Evolutionary conservation across 2,113 vertebrate species (phyloP).

Genomic region (Nanger granti): DNA sequence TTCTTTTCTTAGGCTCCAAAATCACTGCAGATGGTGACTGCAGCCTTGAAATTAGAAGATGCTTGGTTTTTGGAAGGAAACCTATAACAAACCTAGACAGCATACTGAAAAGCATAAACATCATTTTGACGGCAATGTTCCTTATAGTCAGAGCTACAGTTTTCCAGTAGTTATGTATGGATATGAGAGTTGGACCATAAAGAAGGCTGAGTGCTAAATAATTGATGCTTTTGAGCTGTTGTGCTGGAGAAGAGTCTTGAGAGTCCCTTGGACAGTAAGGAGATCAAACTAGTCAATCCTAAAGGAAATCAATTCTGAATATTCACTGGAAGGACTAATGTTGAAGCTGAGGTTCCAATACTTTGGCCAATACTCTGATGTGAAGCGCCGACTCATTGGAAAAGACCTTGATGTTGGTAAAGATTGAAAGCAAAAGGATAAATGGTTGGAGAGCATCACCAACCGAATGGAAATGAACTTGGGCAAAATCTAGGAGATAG

Average conservation of each 20-base stretch:
- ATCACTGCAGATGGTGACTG: not conserved
- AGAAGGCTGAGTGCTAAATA: not conserved
- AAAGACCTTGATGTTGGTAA: not conserved
- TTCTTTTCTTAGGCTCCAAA: not conserved
- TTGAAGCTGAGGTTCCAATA: not conserved
- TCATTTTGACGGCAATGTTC: not conserved
- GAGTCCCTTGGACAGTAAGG: not conserved
- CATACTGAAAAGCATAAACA: not conserved
- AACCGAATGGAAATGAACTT: not conserved
- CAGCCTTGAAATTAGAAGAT: not conserved
- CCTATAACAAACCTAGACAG: not conserved
- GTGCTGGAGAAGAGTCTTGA: not conserved
- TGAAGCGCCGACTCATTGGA: rapidly evolving
- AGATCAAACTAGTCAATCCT: not conserved
- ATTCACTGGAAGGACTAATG: not conserved
- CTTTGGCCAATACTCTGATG: not conserved
- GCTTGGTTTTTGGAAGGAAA: not conserved
- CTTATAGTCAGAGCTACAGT: not conserved
- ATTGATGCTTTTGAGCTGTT: not conserved
- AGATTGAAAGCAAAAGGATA: not conserved
- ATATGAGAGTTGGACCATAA: not conserved
- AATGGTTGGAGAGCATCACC: not conserved
- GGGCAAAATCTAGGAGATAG: not conserved
- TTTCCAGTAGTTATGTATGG: not conserved
- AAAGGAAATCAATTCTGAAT: not conserved